Conservation (phyloP, 2,888 invertebrate species). For the Lepetodrilus schrolli region DNA sequence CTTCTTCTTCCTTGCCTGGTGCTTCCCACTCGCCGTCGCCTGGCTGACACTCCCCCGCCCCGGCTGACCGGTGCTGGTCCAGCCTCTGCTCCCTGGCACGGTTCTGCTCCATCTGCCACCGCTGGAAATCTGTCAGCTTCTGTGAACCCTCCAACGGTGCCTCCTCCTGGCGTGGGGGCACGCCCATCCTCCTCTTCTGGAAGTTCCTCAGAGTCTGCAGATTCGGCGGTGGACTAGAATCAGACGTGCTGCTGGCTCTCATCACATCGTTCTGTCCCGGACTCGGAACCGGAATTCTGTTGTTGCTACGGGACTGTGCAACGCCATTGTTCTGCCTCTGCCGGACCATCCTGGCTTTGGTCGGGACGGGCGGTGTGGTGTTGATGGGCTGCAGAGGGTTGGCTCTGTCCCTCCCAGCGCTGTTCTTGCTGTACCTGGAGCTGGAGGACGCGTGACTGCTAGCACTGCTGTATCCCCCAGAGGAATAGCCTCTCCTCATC, state of each 20-base stretch:
- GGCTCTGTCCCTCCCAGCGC: constrained; percentile 27
- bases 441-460: neutral
- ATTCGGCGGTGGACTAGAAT: constrained; percentile 25
- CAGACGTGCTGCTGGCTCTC: constrained; percentile 18
- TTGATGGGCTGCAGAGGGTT: constrained; percentile 12
- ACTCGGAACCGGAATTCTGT: neutral
- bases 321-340: neutral
- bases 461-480: neutral
- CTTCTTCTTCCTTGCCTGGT: constrained; percentile 38
- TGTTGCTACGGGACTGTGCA: neutral
- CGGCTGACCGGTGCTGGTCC: neutral
- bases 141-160: constrained; percentile 23
- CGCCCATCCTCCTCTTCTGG: constrained; percentile 11
- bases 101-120: constrained; percentile 67
- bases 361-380: neutral
- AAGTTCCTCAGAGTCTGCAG: neutral
- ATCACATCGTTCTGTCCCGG: neutral
- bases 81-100: constrained; percentile 52
- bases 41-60: constrained; percentile 29
- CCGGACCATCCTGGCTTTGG: neutral
- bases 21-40: constrained; percentile 43
- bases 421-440: neutral
- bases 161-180: neutral
- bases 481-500: constrained; percentile 32
- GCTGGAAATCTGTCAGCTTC: constrained; percentile 61